Conservation (phyloP, 2,113 vertebrate genomes). For the Microtus oregoni region DNA sequence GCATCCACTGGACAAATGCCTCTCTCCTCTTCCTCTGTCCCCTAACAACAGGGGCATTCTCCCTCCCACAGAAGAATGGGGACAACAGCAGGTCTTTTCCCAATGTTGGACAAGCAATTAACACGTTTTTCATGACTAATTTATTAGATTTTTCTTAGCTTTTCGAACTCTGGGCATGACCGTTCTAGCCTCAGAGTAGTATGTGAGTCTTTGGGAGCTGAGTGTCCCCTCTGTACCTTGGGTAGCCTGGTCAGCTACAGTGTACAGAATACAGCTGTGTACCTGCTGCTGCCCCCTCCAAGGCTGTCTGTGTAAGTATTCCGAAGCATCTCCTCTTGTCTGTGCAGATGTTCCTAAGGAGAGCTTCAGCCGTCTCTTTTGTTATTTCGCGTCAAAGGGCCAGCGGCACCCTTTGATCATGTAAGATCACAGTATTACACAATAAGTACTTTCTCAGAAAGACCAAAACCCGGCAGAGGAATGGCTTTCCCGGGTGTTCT, state of each 20-base stretch:
- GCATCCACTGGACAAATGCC: not conserved
- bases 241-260: not conserved
- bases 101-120: conserved; percentile 23
- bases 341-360: not conserved
- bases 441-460: conserved; percentile 38
- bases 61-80: not conserved
- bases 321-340: not conserved
- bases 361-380: conserved; percentile 37
- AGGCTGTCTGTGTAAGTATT: not conserved
- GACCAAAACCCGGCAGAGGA: not conserved
- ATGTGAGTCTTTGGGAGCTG: not conserved
- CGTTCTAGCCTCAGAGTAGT: not conserved
- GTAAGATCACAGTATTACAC: conserved; percentile 51
- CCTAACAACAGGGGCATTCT: rapidly evolving
- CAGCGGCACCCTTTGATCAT: conserved; percentile 54
- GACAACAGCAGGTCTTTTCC: not conserved
- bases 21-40: not conserved
- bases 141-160: conserved; percentile 47
- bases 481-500: conserved; percentile 26
- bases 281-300: not conserved
- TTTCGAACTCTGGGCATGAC: conserved; percentile 25
- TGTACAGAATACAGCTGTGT: too few species aligned
- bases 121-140: conserved; percentile 29
- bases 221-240: not conserved
- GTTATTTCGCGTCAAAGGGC: conserved; percentile 68